Conservation (phyloP, 2,797 vertebrate genomes). For the Cryptoprocta ferox region DNA sequence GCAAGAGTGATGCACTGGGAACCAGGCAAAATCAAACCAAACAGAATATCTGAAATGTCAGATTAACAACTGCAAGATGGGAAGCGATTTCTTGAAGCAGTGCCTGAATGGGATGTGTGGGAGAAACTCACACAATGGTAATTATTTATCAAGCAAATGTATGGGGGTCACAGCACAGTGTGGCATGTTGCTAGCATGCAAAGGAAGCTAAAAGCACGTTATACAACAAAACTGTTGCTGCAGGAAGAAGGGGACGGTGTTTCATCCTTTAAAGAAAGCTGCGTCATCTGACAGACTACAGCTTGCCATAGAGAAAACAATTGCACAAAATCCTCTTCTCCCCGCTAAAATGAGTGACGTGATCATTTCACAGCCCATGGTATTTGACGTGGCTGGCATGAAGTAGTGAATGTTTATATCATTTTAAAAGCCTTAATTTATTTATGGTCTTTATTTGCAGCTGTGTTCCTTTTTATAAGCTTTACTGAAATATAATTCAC, state of each 20-base stretch:
- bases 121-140: not conserved
- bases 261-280: not conserved
- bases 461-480: not conserved
- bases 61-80: not conserved
- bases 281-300: not conserved
- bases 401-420: not conserved
- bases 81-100: slow-evolving; percentile 49
- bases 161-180: not conserved
- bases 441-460: not conserved
- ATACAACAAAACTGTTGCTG: not conserved
- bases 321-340: not conserved
- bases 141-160: slow-evolving; percentile 30
- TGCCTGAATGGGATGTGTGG: slow-evolving; percentile 2
- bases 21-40: not conserved
- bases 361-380: not conserved
- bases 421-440: not conserved
- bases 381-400: not conserved
- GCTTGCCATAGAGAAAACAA: not conserved
- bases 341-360: not conserved
- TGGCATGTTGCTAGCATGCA: not conserved
- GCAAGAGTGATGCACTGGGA: not conserved
- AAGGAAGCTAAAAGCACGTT: not conserved
- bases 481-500: not conserved
- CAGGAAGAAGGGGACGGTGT: not conserved
- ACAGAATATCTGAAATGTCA: not conserved